These are phyloP conservation scores for Geococcyx californianus DNA, from an alignment of 2,113 vertebrate species.

Conservation along the genomic window DNA sequence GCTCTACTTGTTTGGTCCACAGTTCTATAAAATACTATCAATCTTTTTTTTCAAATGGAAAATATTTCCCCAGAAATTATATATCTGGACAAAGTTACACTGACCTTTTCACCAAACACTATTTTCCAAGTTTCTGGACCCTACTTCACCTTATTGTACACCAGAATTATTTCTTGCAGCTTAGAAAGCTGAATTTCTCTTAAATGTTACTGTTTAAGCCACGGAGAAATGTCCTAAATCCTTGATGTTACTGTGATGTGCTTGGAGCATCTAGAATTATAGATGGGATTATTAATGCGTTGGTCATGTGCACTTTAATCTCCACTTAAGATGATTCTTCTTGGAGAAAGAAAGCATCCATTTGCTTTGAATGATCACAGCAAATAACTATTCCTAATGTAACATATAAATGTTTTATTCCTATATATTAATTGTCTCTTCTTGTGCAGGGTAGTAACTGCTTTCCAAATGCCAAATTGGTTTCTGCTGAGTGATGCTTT, in stretches of 20 bases:
- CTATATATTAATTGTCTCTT: constrained; percentile 44
- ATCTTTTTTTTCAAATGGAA: constrained; percentile 36
- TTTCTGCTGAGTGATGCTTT: constrained; percentile 60
- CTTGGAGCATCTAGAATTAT: constrained; percentile 16
- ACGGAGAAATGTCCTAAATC: constrained; percentile 3
- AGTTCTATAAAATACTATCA: constrained; percentile 4
- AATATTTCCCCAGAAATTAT: constrained; percentile 2
- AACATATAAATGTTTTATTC: constrained; percentile 64
- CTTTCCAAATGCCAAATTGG: constrained; percentile 74
- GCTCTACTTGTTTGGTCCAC: constrained; percentile 51
- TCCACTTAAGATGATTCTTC: constrained; percentile 42
- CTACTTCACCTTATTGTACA: not conserved
- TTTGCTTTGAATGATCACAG: constrained; percentile 61
- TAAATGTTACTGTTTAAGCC: constrained; percentile 34
- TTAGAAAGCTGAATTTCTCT: constrained; percentile 46
- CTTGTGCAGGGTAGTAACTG: constrained; percentile 59
- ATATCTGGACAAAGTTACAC: constrained; percentile 14
- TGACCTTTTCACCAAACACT: constrained; percentile 4
- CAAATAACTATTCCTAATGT: constrained; percentile 68
- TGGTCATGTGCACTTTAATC: constrained; percentile 80
- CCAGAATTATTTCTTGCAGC: constrained; percentile 54
- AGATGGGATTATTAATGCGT: constrained; percentile 38
- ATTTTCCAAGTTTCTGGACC: not conserved
- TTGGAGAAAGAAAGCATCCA: constrained; percentile 55
- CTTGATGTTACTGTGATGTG: constrained; percentile 18